A percentile compares a stretch with the other conserved stretches of the same genome.
Evolutionary conservation across 1,140 invertebrate genomes (phyloP).

Genomic region (Drosophila malerkotliana): DNA sequence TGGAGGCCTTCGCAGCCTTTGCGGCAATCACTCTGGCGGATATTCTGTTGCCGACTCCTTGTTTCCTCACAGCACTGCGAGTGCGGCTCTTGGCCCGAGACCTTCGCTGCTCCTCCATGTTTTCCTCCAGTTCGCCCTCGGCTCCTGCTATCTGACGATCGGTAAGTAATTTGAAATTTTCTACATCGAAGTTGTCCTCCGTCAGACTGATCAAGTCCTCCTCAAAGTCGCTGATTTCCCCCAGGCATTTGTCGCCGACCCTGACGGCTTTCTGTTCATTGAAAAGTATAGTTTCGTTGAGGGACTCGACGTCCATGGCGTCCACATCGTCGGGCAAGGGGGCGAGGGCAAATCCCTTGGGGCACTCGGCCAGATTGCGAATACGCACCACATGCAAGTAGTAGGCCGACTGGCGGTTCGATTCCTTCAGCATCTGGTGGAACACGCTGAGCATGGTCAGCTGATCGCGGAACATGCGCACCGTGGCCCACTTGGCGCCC

Average conservation of each 20-base stretch:
- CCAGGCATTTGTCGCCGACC: conserved; percentile 22
- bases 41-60: background rate
- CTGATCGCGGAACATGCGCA: conserved; percentile 72
- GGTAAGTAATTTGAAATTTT: conserved; percentile 16
- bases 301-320: conserved; percentile 33
- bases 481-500: conserved; percentile 54
- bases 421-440: conserved; percentile 67
- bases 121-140: conserved; percentile 10
- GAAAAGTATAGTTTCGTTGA: conserved; percentile 63
- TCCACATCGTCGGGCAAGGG: conserved; percentile 13
- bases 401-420: conserved; percentile 57
- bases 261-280: conserved; percentile 20
- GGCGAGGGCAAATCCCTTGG: conserved; percentile 31
- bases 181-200: conserved; percentile 5
- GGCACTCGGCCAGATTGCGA: conserved; percentile 52
- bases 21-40: background rate
- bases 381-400: conserved; percentile 59
- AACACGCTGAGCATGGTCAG: conserved; percentile 62
- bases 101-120: background rate
- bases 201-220: conserved; percentile 29
- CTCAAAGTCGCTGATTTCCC: conserved; percentile 61
- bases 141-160: conserved; percentile 5
- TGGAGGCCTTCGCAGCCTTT: background rate
- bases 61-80: background rate
- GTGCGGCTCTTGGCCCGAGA: background rate